Evolutionary conservation across 2,888 invertebrate species (phyloP).

Genomic region (Agrochola litura): DNA sequence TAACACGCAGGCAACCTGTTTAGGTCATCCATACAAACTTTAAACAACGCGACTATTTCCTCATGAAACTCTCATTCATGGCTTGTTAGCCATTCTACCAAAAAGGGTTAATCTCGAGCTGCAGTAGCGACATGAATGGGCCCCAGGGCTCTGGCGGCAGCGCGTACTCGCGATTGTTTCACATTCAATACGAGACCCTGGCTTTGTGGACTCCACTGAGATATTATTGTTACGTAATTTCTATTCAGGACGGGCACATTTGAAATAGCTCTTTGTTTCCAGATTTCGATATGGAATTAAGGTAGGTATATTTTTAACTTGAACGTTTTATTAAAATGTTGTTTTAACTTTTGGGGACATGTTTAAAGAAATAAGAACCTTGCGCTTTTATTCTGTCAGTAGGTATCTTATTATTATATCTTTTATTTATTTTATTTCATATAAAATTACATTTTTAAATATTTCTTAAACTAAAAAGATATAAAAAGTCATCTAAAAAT

Average conservation of each 20-base stretch:
- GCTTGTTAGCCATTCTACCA: slow-evolving; percentile 19
- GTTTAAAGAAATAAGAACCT: neutral
- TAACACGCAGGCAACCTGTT: neutral
- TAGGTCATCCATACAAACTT: slow-evolving; percentile 8
- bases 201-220: slow-evolving; percentile 34
- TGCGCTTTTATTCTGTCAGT: neutral
- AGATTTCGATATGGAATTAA: slow-evolving; percentile 12
- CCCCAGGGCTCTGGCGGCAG: neutral
- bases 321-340: neutral
- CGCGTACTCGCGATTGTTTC: slow-evolving; percentile 47
- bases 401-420: neutral
- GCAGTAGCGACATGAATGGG: slow-evolving; percentile 44
- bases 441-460: too few species aligned
- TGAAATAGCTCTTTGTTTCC: slow-evolving; percentile 5
- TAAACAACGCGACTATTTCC: slow-evolving; percentile 9
- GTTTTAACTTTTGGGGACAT: neutral
- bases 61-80: slow-evolving; percentile 14
- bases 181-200: slow-evolving; percentile 39
- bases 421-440: too few species aligned
- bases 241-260: slow-evolving; percentile 19
- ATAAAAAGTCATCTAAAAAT: too few species aligned
- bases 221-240: slow-evolving; percentile 50
- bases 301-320: neutral
- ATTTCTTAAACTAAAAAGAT: too few species aligned
- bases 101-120: slow-evolving; percentile 49